phyloP scores from a whole-genome alignment of 2,888 invertebrate species.

The Hipparchia sbordonii region DNA sequence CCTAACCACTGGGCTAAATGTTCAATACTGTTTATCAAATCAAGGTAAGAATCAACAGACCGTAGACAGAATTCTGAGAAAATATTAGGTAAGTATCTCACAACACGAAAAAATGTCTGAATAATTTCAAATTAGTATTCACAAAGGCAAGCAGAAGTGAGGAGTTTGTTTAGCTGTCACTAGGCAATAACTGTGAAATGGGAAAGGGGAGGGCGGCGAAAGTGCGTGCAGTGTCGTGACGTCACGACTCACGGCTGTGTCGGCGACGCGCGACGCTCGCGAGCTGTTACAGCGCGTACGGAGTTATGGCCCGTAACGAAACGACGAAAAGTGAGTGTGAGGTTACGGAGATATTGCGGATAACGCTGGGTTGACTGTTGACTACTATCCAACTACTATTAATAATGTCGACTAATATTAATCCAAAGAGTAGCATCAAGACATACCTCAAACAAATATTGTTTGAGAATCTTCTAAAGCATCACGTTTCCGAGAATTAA shows the following conservation, averaged over 20 bases:
- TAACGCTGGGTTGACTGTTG: too few relatives aligned
- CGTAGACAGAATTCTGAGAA: neutral
- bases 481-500: too few relatives aligned
- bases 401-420: too few relatives aligned
- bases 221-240: neutral
- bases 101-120: neutral
- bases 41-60: neutral
- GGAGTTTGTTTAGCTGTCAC: neutral
- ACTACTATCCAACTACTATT: too few relatives aligned
- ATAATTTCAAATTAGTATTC: neutral
- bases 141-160: neutral
- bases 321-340: too few relatives aligned
- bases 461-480: too few relatives aligned
- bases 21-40: neutral
- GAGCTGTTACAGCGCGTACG: neutral
- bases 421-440: too few relatives aligned
- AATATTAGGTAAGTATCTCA: neutral
- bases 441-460: too few relatives aligned
- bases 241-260: slow-evolving; percentile 3
- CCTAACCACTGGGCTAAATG: too few relatives aligned
- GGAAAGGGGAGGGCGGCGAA: slow-evolving; percentile 3
- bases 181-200: neutral
- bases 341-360: too few relatives aligned
- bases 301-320: too few relatives aligned
- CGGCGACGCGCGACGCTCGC: neutral